Conservation (phyloP, 2,113 vertebrate species). For the Xiphophorus maculatus region DNA sequence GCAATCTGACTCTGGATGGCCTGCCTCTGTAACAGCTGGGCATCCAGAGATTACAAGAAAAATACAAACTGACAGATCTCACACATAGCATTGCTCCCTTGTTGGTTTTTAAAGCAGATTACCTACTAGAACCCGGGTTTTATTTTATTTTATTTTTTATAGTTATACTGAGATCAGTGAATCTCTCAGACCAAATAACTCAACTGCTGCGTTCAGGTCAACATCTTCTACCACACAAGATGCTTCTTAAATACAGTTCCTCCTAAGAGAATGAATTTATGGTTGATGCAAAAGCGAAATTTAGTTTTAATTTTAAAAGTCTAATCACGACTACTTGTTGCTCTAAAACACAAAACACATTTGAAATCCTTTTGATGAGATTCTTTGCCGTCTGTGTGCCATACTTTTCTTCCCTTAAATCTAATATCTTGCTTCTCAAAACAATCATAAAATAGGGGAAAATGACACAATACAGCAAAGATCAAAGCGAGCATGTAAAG, state of each 20-base stretch:
- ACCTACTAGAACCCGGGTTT: slow-evolving; percentile 6
- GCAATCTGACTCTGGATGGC: slow-evolving; percentile 17
- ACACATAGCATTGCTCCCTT: slow-evolving; percentile 17
- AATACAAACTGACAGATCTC: slow-evolving; percentile 32
- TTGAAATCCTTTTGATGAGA: background rate
- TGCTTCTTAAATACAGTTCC: background rate
- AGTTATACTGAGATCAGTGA: background rate
- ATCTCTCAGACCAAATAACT: background rate
- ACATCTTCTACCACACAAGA: background rate
- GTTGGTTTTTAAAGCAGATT: slow-evolving; percentile 21
- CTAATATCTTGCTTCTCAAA: slow-evolving; percentile 21
- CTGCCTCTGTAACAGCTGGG: slow-evolving; percentile 2
- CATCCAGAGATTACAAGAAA: slow-evolving; percentile 14
- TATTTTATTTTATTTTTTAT: too few species aligned
- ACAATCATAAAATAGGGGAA: slow-evolving; percentile 33
- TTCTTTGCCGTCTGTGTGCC: background rate
- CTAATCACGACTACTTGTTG: background rate
- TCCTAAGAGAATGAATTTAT: background rate
- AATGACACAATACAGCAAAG: slow-evolving; percentile 32
- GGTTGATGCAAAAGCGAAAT: background rate
- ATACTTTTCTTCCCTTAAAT: background rate
- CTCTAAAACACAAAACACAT: background rate
- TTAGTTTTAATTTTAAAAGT: background rate
- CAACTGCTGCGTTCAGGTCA: background rate
- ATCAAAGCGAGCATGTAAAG: slow-evolving; percentile 37